Base-by-base conservation (phyloP, 2,888 invertebrate genomes). In the Erebia palarica region DNA sequence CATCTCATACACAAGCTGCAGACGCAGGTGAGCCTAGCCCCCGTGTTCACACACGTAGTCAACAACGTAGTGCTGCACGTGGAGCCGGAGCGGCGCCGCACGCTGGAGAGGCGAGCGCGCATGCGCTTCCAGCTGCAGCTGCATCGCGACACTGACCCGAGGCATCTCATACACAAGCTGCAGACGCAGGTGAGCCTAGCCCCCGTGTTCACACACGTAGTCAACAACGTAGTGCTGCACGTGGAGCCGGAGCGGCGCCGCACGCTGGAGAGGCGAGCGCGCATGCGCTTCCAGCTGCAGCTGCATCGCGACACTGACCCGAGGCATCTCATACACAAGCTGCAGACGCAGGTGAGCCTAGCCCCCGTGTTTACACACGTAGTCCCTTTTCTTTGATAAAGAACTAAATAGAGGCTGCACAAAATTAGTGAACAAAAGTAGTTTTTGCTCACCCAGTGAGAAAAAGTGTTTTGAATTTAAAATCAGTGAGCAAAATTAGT, bases 11-110 rank as follows among this genome's bases (percentile, higher is more conserved):
- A 98, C 81, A 96, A 97, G 80, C 94, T 98, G 78, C 99, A 99
- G 88, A 64, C 63, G 9, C 63, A 64, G 18, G 63, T 64, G 2
- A 21, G 14, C n/a, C 13, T 51, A 14, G 14, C n/a, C 51, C 14
- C 14, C n/a, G 51, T 14, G 14, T 5, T 51, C 21, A 21, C 21
- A 21, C 21, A 21, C 21, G 97, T 99, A 79, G 97, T 99, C 3
- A 99, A 99, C 93, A 99, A 99, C 93, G 94, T 99, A 47, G 93
- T 99, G 68, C 94, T 99, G 0, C 99, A 98, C 88, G 98, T 99
- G 70, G 99, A 99, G 87, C 99, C 99, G 0, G 97, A 98, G 83
- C 95, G 99, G 69, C 47, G 63, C 8, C 97, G 98, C 82, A 97
- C 97, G 10, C 94, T 97, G 77, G 99, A 98, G 87, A 94, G 97